Conservation (phyloP, 2,113 vertebrate species). For the Vimba vimba region DNA sequence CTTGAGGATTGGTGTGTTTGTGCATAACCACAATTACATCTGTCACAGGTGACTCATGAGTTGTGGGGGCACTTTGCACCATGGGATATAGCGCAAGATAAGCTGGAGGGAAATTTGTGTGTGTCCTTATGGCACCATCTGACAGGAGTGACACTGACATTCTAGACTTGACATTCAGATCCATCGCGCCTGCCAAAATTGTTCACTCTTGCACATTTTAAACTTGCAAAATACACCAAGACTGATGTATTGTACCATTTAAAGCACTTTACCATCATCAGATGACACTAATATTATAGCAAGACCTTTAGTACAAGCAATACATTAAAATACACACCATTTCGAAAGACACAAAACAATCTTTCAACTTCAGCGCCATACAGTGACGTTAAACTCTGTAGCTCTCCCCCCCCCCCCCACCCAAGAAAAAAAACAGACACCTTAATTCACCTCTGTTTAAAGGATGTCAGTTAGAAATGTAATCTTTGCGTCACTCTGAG, state of each 20-base stretch:
- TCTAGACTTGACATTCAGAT: not conserved
- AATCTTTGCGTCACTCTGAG: not conserved
- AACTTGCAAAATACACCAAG: not conserved
- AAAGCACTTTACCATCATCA: slow-evolving; percentile 6
- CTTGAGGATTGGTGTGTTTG: slow-evolving; percentile 6
- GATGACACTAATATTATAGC: not conserved
- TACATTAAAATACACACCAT: not conserved
- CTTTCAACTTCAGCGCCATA: not conserved
- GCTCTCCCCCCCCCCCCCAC: too few species aligned
- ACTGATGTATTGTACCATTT: slow-evolving; percentile 6
- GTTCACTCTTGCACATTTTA: not conserved
- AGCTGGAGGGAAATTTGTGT: slow-evolving; percentile 3
- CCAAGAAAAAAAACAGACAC: too few species aligned
- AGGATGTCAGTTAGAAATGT: slow-evolving; percentile 12
- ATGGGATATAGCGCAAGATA: not conserved
- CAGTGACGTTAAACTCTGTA: not conserved
- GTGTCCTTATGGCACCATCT: slow-evolving; percentile 14
- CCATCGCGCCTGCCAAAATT: not conserved
- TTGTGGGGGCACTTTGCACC: slow-evolving; percentile 26
- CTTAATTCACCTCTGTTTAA: not conserved
- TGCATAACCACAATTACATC: slow-evolving; percentile 31
- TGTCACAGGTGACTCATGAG: slow-evolving; percentile 35
- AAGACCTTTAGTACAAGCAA: not conserved
- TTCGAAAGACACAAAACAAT: not conserved
- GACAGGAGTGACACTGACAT: not conserved